Evolutionary conservation across 2,113 vertebrate species (phyloP), one percentile per base, ranked within the genome.

Genomic region (Petrocephalus zakoni): DNA sequence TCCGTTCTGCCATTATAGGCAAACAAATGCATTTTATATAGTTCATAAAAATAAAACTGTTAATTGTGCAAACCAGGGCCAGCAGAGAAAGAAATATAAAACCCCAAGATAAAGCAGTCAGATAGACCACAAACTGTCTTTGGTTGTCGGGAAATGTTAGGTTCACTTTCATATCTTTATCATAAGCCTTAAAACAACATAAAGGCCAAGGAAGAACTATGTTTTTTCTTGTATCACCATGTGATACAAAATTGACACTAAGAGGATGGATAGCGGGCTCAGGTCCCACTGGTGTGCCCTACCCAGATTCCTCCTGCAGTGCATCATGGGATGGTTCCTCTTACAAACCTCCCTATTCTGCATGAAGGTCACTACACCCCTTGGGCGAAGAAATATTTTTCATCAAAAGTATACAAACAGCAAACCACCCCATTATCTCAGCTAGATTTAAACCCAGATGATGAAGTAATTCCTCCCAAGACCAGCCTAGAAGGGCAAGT

Each of bases 311-410:
- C 5, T 34, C 83, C 83, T 42, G 34, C 56, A 15, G 53, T 46
- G 29, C 56, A 61, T 55, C 37, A 58, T n/a, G 55, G 56, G 11
- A 87, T n/a, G 22, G 37, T 19, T 46, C 17, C 4, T 42, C 55
- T 61, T 64, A 15, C 85, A 87, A 13, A 61, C 56, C 85, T 55
- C 85, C 19, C 37, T 87, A 19, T 87, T 58, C 21, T 29, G 55
- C 37, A n/a, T 61, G 85, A 87, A 87, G 85, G 55, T 87, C 85
- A 87, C 55, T 61, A 37, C 10, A 19, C 53, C 53, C 37, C 85
- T 19, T 86, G 49, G 49, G 52, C 6, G 21, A 87, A 42, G 42
- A 87, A 87, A 87, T 42, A 87, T 56, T 87, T 87, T 46, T 61
- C 55, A 42, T 61, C 9, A n/a, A 64, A 64, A 22, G 25, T n/a